Base-by-base conservation (phyloP, 2,797 vertebrate genomes). In the Lycodopsis pacificus region DNA sequence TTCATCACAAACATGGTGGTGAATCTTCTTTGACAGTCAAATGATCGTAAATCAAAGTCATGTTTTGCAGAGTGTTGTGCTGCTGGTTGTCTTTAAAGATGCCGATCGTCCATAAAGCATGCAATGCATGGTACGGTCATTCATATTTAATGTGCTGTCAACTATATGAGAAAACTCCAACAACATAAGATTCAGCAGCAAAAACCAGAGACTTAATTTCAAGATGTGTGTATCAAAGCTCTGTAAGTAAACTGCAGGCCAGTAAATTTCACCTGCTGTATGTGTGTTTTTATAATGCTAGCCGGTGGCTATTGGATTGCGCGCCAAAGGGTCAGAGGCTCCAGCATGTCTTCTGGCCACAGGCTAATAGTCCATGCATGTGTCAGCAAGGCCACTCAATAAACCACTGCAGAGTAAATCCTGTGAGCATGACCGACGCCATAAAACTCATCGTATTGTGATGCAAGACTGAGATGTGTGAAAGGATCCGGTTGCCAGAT, bases 401-500 rank as follows among this genome's bases (percentile, higher is more conserved):
- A 30, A 73, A 76, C 71, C 46, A 40, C 36, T 27, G 58, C 1
- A 5, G 46, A 67, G 34, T n/a, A 58, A 74, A 59, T 38, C 62
- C 58, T 17, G 7, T 15, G 34, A 66, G 64, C 54, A 19, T 53
- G 46, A 61, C 14, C 53, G 51, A 68, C 73, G 65, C 53, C 15
- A 42, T 25, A 63, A 71, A 79, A 83, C 65, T 73, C 71, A 61
- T 17, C 27, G 2, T 63, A 72, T 54, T 62, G 71, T 75, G 76
- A 80, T 38, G 51, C 32, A 63, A 69, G 40, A 65, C 63, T 30
- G 54, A 27, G 53, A 44, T 22, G 64, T 67, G 77, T 71, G 71
- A 70, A 71, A 38, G 75, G 68, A 78, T 58, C 14, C 20, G 1
- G 49, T 57, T 76, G 80, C 59, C 71, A 86, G 77, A 74, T 86